These are phyloP conservation scores for Clarias magur DNA, from an alignment of 2,113 vertebrate genomes.

Conservation along the genomic window DNA sequence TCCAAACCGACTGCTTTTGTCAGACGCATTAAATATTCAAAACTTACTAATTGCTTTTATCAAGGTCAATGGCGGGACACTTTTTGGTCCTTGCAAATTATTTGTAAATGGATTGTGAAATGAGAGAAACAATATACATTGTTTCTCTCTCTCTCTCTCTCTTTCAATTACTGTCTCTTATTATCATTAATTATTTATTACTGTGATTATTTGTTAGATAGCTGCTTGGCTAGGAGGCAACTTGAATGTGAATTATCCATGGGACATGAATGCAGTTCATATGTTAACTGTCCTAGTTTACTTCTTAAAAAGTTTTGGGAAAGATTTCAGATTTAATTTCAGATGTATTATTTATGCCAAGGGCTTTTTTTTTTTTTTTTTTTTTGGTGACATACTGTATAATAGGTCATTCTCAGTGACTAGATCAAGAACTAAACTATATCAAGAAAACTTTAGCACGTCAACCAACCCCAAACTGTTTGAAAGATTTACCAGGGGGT, in stretches of 20 bases:
- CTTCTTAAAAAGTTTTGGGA: conserved; percentile 15
- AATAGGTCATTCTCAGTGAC: conserved; percentile 35
- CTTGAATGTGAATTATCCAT: not conserved
- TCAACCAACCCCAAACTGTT: not conserved
- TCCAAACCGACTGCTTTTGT: not conserved
- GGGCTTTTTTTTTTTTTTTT: not conserved
- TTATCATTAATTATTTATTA: conserved; percentile 16
- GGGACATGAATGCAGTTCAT: conserved; percentile 1
- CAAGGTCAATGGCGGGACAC: not conserved
- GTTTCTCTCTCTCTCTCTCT: not conserved
- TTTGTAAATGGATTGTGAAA: not conserved
- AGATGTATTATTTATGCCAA: conserved; percentile 44
- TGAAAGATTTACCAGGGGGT: conserved; percentile 21
- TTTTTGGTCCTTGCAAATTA: not conserved
- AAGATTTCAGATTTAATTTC: conserved; percentile 41
- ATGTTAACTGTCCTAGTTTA: conserved; percentile 37
- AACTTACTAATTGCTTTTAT: not conserved
- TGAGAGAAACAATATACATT: not conserved
- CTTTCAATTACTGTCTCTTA: not conserved
- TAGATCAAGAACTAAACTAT: not conserved
- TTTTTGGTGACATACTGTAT: conserved; percentile 14
- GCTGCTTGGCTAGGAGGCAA: not conserved
- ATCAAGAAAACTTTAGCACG: conserved; percentile 14
- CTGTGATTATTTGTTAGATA: not conserved
- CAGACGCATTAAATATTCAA: not conserved